Evolutionary conservation across 2,113 vertebrate genomes (phyloP).

Genomic region (Percopsis transmontana): DNA sequence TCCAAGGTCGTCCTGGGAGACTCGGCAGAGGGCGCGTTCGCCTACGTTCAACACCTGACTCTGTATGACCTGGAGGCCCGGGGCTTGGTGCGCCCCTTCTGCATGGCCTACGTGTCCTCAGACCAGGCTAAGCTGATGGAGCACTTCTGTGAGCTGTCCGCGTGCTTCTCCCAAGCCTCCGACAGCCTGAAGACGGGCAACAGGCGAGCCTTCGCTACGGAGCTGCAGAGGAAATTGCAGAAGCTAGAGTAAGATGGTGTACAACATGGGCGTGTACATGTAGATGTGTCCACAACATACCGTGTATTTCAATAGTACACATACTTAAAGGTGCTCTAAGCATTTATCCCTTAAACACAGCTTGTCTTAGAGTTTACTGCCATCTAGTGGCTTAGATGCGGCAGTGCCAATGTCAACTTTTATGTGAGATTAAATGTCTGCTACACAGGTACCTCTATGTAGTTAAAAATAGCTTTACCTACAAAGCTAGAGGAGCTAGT

Average conservation of each 20-base stretch:
- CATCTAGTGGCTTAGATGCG: no score
- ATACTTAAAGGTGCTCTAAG: no score
- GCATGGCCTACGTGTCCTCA: conserved; percentile 93
- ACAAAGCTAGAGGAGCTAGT: no score
- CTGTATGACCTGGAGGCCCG: conserved; percentile 93
- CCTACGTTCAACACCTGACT: conserved; percentile 93
- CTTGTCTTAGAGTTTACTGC: no score
- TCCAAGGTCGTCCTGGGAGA: conserved; percentile 93
- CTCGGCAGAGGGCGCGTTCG: conserved; percentile 88
- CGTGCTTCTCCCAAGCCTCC: conserved; percentile 86
- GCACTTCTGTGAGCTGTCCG: conserved; percentile 86
- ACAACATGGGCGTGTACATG: conserved; percentile 32
- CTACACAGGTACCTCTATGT: no score
- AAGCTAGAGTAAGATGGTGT: conserved; percentile 88
- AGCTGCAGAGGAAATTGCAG: conserved; percentile 90
- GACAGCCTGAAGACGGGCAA: conserved; percentile 96
- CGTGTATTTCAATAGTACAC: no score
- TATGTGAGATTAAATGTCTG: no score
- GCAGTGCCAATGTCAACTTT: no score
- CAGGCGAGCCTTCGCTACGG: conserved; percentile 89
- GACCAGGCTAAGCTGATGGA: conserved; percentile 93
- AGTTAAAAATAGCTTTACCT: no score
- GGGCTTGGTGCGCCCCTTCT: conserved; percentile 94
- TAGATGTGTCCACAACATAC: neutral
- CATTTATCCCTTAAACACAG: no score